phyloP scores from a whole-genome alignment of 2,888 invertebrate species.

The Ennomos quercinarius region DNA sequence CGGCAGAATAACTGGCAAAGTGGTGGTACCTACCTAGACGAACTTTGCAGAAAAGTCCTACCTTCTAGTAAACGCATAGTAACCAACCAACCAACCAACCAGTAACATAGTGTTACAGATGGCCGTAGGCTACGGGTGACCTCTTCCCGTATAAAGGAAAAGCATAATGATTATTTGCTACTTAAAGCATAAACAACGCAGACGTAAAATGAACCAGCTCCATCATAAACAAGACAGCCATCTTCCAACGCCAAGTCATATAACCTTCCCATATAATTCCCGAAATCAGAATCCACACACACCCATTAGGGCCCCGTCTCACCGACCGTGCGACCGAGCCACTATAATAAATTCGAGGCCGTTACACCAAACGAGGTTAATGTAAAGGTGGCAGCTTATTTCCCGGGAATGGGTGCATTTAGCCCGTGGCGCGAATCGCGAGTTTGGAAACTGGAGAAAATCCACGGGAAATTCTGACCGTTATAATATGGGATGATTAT shows the following conservation, averaged over 20 bases:
- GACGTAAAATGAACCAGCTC: too few relatives aligned
- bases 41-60: too few relatives aligned
- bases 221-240: neutral
- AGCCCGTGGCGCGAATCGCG: constrained; percentile 19
- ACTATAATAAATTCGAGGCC: constrained; percentile 58
- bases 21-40: too few relatives aligned
- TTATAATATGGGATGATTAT: constrained; percentile 5
- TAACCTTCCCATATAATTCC: constrained; percentile 16
- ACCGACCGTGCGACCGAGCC: constrained; percentile 39
- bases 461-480: neutral
- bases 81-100: too few relatives aligned
- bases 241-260: constrained; percentile 9
- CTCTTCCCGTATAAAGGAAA: too few relatives aligned
- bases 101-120: too few relatives aligned
- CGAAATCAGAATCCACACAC: constrained; percentile 33
- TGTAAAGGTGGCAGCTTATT: constrained; percentile 61
- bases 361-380: constrained; percentile 62
- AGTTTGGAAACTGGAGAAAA: constrained; percentile 7
- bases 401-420: constrained; percentile 52
- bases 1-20: too few relatives aligned
- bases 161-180: neutral
- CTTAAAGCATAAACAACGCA: too few relatives aligned
- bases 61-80: too few relatives aligned
- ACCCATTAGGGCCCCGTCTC: constrained; percentile 28
- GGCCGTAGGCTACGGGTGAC: too few relatives aligned